phyloP scores from a whole-genome alignment of 2,888 invertebrate genomes.

The Pocota personata region DNA sequence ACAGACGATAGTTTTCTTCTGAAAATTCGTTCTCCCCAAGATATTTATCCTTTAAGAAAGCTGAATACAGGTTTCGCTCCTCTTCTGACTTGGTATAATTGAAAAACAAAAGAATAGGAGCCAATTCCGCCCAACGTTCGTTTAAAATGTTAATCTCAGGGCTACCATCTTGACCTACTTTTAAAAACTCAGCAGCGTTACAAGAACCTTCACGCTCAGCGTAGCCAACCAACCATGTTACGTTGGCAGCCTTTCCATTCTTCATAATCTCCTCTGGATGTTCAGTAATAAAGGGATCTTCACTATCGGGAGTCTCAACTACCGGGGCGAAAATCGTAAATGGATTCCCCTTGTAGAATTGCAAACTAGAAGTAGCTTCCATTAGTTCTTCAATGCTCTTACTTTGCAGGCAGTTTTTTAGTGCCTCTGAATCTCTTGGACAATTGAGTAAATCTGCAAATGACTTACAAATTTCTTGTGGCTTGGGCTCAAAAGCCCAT shows the following conservation, averaged over 20 bases:
- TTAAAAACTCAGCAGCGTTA: constrained; percentile 84
- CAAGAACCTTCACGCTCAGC: constrained; percentile 89
- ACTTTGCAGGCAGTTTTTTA: constrained; percentile 86
- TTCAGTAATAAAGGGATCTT: constrained; percentile 86
- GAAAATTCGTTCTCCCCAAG: constrained; percentile 78
- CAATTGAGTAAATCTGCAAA: constrained; percentile 86
- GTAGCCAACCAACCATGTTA: constrained; percentile 88
- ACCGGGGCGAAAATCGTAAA: constrained; percentile 90
- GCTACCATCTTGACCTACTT: constrained; percentile 78
- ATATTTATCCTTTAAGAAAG: constrained; percentile 72
- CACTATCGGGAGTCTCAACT: constrained; percentile 84
- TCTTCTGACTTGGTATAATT: constrained; percentile 85
- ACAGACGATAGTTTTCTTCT: constrained; percentile 82
- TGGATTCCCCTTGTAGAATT: constrained; percentile 86
- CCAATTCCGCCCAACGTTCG: constrained; percentile 83
- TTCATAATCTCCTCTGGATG: constrained; percentile 86
- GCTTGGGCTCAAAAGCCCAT: constrained; percentile 81
- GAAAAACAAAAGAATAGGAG: constrained; percentile 86
- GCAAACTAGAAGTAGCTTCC: constrained; percentile 80
- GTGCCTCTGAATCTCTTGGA: constrained; percentile 82
- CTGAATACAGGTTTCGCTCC: constrained; percentile 76
- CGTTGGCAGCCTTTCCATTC: constrained; percentile 85
- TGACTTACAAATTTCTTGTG: background rate
- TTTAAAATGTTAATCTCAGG: constrained; percentile 84
- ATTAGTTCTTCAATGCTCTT: constrained; percentile 86